Percentiles rank a stretch among this genome's conserved stretches.
phyloP scores from a whole-genome alignment of 2,888 invertebrate species.

The Cryptosula pallasiana region DNA sequence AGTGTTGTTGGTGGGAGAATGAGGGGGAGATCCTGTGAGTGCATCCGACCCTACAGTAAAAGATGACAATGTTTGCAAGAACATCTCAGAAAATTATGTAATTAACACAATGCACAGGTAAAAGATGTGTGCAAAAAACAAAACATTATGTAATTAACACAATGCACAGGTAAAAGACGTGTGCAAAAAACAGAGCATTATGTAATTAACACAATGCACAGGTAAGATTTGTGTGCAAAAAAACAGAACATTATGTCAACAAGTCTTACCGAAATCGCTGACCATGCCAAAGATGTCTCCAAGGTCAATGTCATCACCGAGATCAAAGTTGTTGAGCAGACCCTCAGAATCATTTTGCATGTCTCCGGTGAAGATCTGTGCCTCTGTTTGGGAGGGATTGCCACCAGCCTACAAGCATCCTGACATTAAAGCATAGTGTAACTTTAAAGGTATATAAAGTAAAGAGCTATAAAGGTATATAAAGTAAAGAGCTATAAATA shows the following conservation, averaged over 20 bases:
- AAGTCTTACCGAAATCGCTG: conserved; percentile 13
- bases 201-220: background rate
- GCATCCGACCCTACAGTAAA: background rate
- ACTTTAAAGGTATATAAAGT: background rate
- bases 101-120: background rate
- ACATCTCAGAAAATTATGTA: background rate
- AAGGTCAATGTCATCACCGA: conserved; percentile 5
- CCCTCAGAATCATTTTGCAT: conserved; percentile 4
- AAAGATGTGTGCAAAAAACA: background rate
- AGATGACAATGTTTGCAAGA: background rate
- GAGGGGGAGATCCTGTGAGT: background rate
- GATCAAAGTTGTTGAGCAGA: background rate
- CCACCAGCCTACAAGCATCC: conserved; percentile 2
- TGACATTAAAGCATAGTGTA: background rate
- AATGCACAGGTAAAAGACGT: background rate
- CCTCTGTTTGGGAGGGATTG: conserved; percentile 22
- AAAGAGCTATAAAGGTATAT: background rate
- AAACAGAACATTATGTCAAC: too few relatives aligned
- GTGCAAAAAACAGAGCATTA: background rate
- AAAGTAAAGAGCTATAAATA: background rate
- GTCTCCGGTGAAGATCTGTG: conserved; percentile 19
- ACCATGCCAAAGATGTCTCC: conserved; percentile 5
- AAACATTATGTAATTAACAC: too few relatives aligned
- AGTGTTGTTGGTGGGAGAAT: conserved; percentile 13
- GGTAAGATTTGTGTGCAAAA: background rate